These are phyloP conservation scores for Lipophrys pholis DNA, from an alignment of 2,113 vertebrate genomes.

Conservation along the genomic window DNA sequence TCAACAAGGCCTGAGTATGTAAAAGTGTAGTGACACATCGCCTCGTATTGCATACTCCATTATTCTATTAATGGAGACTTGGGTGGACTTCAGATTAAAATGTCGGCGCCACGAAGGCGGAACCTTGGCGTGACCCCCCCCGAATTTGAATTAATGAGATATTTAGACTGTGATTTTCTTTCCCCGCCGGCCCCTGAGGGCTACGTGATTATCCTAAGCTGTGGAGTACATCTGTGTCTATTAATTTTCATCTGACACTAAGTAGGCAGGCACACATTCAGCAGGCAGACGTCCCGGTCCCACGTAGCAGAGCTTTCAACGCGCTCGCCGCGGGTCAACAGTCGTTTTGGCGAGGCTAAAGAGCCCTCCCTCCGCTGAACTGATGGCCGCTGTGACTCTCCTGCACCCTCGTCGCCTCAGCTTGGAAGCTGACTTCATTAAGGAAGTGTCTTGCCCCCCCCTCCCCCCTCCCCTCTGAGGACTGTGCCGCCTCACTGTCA, in stretches of 20 bases:
- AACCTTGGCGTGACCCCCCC: conserved; percentile 68
- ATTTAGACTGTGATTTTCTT: conserved; percentile 72
- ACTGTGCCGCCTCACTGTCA: neutral
- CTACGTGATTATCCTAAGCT: conserved; percentile 72
- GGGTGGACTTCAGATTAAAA: conserved; percentile 70
- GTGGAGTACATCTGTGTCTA: conserved; percentile 72
- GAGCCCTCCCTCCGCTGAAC: conserved; percentile 7
- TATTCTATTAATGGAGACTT: conserved; percentile 63
- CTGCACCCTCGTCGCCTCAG: neutral
- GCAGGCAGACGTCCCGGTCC: conserved; percentile 38
- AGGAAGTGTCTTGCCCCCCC: conserved; percentile 11
- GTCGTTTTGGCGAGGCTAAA: conserved; percentile 35
- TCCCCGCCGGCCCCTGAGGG: conserved; percentile 46
- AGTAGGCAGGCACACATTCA: conserved; percentile 70
- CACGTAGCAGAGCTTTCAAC: conserved; percentile 48
- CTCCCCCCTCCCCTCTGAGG: conserved; percentile 14
- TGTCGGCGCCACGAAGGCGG: conserved; percentile 59
- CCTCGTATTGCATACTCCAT: conserved; percentile 41
- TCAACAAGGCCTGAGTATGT: neutral
- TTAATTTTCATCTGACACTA: conserved; percentile 75
- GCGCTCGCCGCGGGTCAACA: conserved; percentile 46
- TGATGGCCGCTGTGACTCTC: conserved; percentile 24
- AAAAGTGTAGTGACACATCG: conserved; percentile 40
- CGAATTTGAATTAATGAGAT: conserved; percentile 79
- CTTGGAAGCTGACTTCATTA: conserved; percentile 37